Evolutionary conservation across 2,113 vertebrate genomes (phyloP).

Genomic region (Epinephelus moara): DNA sequence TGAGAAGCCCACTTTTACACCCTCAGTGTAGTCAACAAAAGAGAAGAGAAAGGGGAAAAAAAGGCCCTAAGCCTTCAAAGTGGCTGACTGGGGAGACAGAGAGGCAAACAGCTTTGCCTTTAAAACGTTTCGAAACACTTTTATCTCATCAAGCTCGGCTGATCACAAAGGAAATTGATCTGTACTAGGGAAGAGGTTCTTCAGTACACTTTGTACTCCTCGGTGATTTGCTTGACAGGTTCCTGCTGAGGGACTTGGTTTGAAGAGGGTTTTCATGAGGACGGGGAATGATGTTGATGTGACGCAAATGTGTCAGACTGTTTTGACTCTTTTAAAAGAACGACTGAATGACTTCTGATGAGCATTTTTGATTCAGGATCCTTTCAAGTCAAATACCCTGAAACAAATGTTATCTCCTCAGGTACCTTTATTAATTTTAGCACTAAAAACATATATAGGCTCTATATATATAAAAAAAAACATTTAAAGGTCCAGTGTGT

Average conservation of each 20-base stretch:
- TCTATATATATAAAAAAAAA: not conserved
- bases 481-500: not conserved
- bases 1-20: conserved; percentile 51
- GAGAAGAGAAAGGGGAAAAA: conserved; percentile 22
- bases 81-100: conserved; percentile 58
- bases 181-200: conserved; percentile 57
- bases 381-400: conserved; percentile 18
- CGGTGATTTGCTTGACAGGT: conserved; percentile 67
- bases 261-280: conserved; percentile 59
- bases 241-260: conserved; percentile 58
- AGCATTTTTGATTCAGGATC: conserved; percentile 10
- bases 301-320: conserved; percentile 48
- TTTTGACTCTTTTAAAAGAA: conserved; percentile 18
- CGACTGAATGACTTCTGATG: conserved; percentile 3
- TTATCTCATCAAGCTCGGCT: conserved; percentile 75
- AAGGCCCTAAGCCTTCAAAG: conserved; percentile 60
- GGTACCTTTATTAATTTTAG: not conserved
- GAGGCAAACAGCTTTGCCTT: conserved; percentile 66
- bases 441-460: not conserved
- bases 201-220: conserved; percentile 64
- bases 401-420: not conserved
- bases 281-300: conserved; percentile 41
- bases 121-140: conserved; percentile 73
- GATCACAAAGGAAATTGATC: conserved; percentile 82
- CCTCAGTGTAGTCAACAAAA: conserved; percentile 55